Evolutionary conservation across 2,888 invertebrate genomes (phyloP).

Genomic region (Eristalis pertinax): DNA sequence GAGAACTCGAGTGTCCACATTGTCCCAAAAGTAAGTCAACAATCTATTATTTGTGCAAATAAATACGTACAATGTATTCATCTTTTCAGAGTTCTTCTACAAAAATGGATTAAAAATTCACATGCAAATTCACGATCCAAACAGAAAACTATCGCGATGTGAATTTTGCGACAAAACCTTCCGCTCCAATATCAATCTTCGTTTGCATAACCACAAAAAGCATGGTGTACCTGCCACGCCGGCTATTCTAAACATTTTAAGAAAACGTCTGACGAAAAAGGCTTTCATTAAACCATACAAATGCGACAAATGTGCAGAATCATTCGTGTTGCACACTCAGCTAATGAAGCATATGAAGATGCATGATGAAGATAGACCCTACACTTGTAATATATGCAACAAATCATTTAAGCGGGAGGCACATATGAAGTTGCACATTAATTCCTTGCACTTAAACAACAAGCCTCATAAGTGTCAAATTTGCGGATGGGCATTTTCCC

Average conservation of each 20-base stretch:
- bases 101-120: slow-evolving; percentile 24
- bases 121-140: slow-evolving; percentile 25
- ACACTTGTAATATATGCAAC: slow-evolving; percentile 11
- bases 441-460: slow-evolving; percentile 38
- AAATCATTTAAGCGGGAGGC: slow-evolving; percentile 50
- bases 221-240: slow-evolving; percentile 37
- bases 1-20: slow-evolving; percentile 23
- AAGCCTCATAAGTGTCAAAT: slow-evolving; percentile 44
- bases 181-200: slow-evolving; percentile 30
- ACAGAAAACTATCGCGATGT: slow-evolving; percentile 1
- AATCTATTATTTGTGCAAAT: neutral
- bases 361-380: slow-evolving; percentile 42
- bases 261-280: neutral
- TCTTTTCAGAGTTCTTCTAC: slow-evolving; percentile 26
- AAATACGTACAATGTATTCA: neutral
- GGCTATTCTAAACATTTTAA: slow-evolving; percentile 18
- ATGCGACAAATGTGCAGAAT: slow-evolving; percentile 30
- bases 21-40: slow-evolving; percentile 32
- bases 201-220: slow-evolving; percentile 42
- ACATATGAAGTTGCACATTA: slow-evolving; percentile 46
- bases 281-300: slow-evolving; percentile 38
- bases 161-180: slow-evolving; percentile 38
- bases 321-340: slow-evolving; percentile 51
- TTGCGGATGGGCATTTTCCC: slow-evolving; percentile 44
- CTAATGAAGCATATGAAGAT: slow-evolving; percentile 40